Percentiles rank a stretch among this genome's conserved stretches.
These are phyloP conservation scores for Hydrolagus affinis DNA, from an alignment of 2,113 vertebrate species.

Conservation along the genomic window DNA sequence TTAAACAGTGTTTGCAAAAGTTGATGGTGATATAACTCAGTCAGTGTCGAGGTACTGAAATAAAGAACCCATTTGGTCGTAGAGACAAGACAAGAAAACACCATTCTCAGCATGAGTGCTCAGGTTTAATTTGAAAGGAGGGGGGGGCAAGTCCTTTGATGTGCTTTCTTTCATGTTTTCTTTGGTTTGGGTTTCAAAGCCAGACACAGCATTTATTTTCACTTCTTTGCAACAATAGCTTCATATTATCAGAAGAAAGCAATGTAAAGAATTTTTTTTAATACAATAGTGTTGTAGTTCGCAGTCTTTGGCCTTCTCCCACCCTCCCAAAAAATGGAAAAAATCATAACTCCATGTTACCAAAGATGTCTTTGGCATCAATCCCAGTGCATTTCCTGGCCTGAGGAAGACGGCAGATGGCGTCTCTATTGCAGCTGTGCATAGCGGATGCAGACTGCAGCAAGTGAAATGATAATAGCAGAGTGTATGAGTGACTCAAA, in stretches of 20 bases:
- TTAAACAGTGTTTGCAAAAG: not conserved
- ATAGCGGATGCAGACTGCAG: constrained; percentile 23
- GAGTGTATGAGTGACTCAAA: constrained; percentile 10
- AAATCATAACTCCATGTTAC: not conserved
- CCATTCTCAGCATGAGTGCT: not conserved
- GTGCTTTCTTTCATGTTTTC: constrained; percentile 24
- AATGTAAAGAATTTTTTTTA: not conserved
- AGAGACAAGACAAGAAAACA: not conserved
- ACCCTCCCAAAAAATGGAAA: not conserved
- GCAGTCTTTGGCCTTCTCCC: not conserved
- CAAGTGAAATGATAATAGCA: constrained; percentile 29
- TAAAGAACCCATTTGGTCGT: not conserved
- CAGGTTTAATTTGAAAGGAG: constrained; percentile 8
- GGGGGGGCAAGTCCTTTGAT: constrained; percentile 10
- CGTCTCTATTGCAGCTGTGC: constrained; percentile 21
- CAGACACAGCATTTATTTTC: not conserved
- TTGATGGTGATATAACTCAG: not conserved
- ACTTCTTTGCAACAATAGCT: not conserved
- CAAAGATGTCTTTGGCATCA: constrained; percentile 17
- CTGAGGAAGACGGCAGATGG: constrained; percentile 24
- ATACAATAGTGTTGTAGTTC: not conserved
- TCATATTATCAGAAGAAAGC: not conserved
- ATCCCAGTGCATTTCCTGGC: constrained; percentile 9
- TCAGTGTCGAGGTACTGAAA: too few species aligned
- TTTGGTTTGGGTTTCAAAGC: not conserved